Conservation (phyloP, 2,113 vertebrate genomes). For the Orcinus orca region DNA sequence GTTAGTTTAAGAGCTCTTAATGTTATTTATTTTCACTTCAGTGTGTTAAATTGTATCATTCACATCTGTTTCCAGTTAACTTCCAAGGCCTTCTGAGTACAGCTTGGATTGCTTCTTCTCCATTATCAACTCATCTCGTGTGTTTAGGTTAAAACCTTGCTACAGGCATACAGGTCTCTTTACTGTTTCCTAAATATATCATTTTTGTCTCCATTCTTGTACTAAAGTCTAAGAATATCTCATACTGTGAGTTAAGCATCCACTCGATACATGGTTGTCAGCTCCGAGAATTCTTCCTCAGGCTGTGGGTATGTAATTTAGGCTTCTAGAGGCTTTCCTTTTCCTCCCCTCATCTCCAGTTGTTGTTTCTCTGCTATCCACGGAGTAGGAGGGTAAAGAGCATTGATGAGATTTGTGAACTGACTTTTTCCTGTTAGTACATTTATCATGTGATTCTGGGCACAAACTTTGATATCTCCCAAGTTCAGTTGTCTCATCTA, state of each 20-base stretch:
- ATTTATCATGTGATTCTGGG: background rate
- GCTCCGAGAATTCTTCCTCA: background rate
- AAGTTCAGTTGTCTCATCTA: background rate
- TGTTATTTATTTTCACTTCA: background rate
- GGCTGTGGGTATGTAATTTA: accelerated
- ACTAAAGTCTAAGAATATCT: background rate
- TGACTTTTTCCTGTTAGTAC: background rate
- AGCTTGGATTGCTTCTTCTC: background rate
- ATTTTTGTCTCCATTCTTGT: background rate
- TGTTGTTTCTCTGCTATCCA: background rate
- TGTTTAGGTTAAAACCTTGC: background rate
- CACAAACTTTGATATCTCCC: background rate
- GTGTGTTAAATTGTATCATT: background rate
- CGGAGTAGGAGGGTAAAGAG: background rate
- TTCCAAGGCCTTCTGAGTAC: background rate
- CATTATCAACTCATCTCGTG: background rate
- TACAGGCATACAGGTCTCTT: background rate
- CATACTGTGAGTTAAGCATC: background rate
- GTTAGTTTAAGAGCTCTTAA: background rate
- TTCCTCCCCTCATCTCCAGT: background rate
- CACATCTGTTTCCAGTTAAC: background rate
- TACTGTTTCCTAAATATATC: background rate
- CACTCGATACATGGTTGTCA: background rate
- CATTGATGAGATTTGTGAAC: background rate
- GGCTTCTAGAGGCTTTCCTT: background rate